Evolutionary conservation across 1,140 invertebrate genomes (phyloP).

Genomic region (Nixonia krombeini): DNA sequence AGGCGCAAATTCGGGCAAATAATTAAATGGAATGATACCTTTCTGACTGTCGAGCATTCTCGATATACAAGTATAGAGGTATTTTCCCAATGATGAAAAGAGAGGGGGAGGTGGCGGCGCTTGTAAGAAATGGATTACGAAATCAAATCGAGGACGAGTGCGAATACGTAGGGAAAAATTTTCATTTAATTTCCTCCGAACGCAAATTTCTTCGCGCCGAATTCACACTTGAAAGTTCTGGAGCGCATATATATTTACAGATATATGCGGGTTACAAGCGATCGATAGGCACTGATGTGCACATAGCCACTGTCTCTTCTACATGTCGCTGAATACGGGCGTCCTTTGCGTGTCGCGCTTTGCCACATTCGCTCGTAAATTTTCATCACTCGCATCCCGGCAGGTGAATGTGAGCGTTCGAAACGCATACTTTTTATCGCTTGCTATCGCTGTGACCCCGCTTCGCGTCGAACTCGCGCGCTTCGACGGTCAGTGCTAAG

Average conservation of each 20-base stretch:
- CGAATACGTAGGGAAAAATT: no score
- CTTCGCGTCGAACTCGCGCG: no score
- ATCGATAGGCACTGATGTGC: constrained; percentile 35
- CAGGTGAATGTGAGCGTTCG: background rate
- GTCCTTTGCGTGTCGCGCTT: constrained; percentile 12
- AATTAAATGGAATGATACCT: no score
- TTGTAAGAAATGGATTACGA: no score
- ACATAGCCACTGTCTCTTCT: constrained; percentile 29
- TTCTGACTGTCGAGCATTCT: no score
- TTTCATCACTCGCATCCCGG: constrained; percentile 28
- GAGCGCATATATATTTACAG: background rate
- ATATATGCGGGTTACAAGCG: constrained; percentile 2
- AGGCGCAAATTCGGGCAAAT: no score
- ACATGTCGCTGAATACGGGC: constrained; percentile 26
- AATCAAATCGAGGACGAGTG: no score
- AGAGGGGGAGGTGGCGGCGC: no score
- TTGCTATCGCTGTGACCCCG: constrained; percentile 6
- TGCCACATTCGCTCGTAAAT: constrained; percentile 27
- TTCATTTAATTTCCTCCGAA: constrained; percentile 29
- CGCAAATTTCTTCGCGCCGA: constrained; percentile 22
- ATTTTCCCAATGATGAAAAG: no score
- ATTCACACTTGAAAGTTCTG: constrained; percentile 13
- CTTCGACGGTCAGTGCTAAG: no score
- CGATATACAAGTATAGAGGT: no score
- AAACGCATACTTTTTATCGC: constrained; percentile 15